Evolutionary conservation across 2,797 vertebrate genomes (phyloP).

Genomic region (Anabas testudineus): DNA sequence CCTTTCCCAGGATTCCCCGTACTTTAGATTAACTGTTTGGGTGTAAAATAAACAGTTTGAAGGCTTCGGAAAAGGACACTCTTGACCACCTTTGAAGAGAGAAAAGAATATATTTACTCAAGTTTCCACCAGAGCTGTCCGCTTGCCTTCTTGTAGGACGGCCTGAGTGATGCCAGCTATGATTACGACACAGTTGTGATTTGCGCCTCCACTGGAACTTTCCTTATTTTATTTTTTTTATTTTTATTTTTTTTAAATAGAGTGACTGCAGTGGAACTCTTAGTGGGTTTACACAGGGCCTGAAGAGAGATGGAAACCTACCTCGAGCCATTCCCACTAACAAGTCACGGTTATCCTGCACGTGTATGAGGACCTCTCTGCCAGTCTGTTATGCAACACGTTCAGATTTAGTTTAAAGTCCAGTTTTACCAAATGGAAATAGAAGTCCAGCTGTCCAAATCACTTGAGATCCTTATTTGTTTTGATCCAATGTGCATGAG

Average conservation of each 20-base stretch:
- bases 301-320: slow-evolving; percentile 70
- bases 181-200: slow-evolving; percentile 69
- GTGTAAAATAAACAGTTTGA: slow-evolving; percentile 56
- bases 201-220: slow-evolving; percentile 80
- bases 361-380: slow-evolving; percentile 36
- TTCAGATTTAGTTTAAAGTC: slow-evolving; percentile 27
- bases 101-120: slow-evolving; percentile 76
- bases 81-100: slow-evolving; percentile 60
- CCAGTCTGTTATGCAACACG: slow-evolving; percentile 54
- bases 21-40: slow-evolving; percentile 50
- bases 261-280: slow-evolving; percentile 59
- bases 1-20: slow-evolving; percentile 54
- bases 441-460: slow-evolving; percentile 1
- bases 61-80: slow-evolving; percentile 71
- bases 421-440: slow-evolving; percentile 50
- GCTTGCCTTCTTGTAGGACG: slow-evolving; percentile 48
- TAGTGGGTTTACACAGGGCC: slow-evolving; percentile 56
- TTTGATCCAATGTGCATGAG: slow-evolving; percentile 15
- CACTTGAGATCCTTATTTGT: slow-evolving; percentile 17
- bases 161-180: slow-evolving; percentile 49
- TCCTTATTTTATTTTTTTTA: slow-evolving; percentile 70
- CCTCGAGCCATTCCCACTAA: slow-evolving; percentile 23
- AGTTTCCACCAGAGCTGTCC: slow-evolving; percentile 67
- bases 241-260: slow-evolving; percentile 59
- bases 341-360: slow-evolving; percentile 50